Evolutionary conservation across 2,888 invertebrate species (phyloP).

Genomic region (Leucania comma): DNA sequence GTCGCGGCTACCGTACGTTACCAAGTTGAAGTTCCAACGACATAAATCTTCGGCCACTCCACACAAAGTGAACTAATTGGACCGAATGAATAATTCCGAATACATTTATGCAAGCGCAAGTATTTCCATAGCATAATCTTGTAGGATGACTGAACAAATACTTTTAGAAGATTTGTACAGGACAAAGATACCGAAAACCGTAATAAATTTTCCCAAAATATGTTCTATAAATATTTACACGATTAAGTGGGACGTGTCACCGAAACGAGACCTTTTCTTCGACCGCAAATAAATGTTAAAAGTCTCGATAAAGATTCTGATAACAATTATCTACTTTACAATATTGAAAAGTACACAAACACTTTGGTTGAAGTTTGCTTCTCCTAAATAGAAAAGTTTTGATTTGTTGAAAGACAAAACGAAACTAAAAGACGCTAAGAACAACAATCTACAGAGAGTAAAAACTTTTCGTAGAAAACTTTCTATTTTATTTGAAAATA

Average conservation of each 20-base stretch:
- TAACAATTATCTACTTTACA: conserved; percentile 36
- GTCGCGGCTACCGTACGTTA: conserved; percentile 77
- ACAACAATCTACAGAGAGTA: conserved; percentile 72
- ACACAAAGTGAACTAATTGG: conserved; percentile 77
- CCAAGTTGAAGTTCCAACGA: conserved; percentile 80
- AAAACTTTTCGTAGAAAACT: conserved; percentile 71
- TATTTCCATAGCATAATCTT: conserved; percentile 69
- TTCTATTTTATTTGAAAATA: conserved; percentile 73
- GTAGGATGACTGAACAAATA: conserved; percentile 63
- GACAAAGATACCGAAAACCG: conserved; percentile 41
- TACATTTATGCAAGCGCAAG: conserved; percentile 74
- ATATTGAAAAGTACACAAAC: conserved; percentile 33
- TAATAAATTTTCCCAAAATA: conserved; percentile 48
- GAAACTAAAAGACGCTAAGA: conserved; percentile 66
- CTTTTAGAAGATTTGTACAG: conserved; percentile 61
- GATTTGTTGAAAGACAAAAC: conserved; percentile 72
- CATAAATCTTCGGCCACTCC: conserved; percentile 83
- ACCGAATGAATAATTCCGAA: conserved; percentile 80
- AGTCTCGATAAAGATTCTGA: conserved; percentile 22
- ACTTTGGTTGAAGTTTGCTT: conserved; percentile 48
- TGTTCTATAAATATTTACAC: conserved; percentile 46
- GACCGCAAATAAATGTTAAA: conserved; percentile 13
- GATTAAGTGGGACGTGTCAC: conserved; percentile 42
- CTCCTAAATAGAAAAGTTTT: conserved; percentile 74
- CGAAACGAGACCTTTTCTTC: conserved; percentile 16